Evolutionary conservation across 2,797 vertebrate species (phyloP), one percentile per base, ranked within the genome.

Genomic region (Hoplostethus mediterraneus): DNA sequence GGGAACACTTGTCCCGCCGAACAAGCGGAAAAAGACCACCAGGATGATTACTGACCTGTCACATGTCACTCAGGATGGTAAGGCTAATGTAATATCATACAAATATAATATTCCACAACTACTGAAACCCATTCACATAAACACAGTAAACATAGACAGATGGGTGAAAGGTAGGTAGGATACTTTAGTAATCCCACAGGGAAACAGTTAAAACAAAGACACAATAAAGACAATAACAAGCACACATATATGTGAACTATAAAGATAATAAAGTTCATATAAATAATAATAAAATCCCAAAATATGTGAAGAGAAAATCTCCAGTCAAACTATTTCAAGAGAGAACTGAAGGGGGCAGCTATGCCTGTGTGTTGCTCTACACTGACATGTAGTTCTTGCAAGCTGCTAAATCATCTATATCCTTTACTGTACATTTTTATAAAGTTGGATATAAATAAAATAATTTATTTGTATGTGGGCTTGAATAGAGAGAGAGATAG

Each of bases 11-110:
- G 96, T 97, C 80, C 96, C 96, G 67, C 94, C 96, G 78, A 92
- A 94, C 93, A 99, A 98, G 94, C 95, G 96, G 94, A 98, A 97
- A 96, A 99, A 96, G 94, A 85, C 94, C 80, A 85, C 95, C 87
- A 99, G 95, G 92, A 94, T 97, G 92, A 96, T 98, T 89, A 96
- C 95, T 84, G 96, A 98, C 90, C 82, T 95, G 57, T 90, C 94
- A 75, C 91, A 94, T 87, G 89, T 99, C 91, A 79, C 93, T 83
- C 93, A 96, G 85, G 82, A 95, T 85, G 95, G 95, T 95, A 90
- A 94, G 93, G 65, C 55, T 71, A 72, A 63, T 60, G 65, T 61
- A 25, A 63, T 72, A 65, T 59, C 10, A 66, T 6, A 17, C 64
- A 4, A 73, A 64, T 66, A 57, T 71, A 71, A 85, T 65, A 72